Conservation (phyloP, 2,888 invertebrate species). For the Pinctada fucata region DNA sequence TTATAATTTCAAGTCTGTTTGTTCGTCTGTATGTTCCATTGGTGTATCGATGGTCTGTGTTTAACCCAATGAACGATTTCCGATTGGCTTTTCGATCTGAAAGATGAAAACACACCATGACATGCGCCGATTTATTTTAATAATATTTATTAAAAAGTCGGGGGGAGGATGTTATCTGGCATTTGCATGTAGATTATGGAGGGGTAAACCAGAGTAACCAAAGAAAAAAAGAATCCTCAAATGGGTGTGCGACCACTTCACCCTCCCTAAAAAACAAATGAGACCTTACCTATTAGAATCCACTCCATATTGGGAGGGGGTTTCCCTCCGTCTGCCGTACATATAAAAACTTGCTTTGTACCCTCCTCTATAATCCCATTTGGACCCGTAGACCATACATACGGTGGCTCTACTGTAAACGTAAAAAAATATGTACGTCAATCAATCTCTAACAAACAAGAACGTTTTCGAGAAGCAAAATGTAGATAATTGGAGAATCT, state of each 20-base stretch:
- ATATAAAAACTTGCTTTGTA: constrained; percentile 39
- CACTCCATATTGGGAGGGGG: constrained; percentile 52
- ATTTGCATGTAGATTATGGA: too few species aligned
- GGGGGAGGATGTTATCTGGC: too few species aligned
- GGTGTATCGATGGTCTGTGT: constrained; percentile 33
- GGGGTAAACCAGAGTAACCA: too few species aligned
- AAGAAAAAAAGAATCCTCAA: too few species aligned
- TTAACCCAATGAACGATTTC: constrained; percentile 28
- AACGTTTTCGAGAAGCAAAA: not conserved
- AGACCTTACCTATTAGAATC: constrained; percentile 42
- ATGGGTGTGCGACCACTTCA: too few species aligned
- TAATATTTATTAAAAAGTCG: too few species aligned
- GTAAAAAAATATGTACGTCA: not conserved
- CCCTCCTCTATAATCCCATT: constrained; percentile 45
- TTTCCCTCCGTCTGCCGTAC: constrained; percentile 52
- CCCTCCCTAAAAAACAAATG: too few species aligned
- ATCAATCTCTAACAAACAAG: not conserved
- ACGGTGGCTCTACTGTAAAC: constrained; percentile 41
- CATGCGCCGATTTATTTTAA: too few species aligned
- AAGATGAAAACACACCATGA: not conserved
- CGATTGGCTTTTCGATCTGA: constrained; percentile 38
- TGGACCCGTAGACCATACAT: constrained; percentile 39
- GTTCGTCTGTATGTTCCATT: constrained; percentile 48
- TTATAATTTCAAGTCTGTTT: constrained; percentile 35
- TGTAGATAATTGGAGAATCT: not conserved